Conservation (phyloP, 2,113 vertebrate genomes). For the Neofelis nebulosa region DNA sequence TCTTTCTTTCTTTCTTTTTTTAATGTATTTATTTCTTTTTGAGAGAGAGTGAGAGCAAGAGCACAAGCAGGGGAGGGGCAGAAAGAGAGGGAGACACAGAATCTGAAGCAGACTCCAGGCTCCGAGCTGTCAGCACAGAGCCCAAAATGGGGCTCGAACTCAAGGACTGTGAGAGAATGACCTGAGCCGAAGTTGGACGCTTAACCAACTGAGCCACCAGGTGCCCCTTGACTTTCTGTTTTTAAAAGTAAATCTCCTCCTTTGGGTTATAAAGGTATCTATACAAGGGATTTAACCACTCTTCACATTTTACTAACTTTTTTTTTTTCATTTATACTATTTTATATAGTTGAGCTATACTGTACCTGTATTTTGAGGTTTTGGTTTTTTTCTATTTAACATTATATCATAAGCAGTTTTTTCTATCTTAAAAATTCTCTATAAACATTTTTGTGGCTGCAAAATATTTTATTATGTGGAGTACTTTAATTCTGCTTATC, state of each 20-base stretch:
- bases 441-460: background rate
- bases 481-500: background rate
- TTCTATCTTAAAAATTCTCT: background rate
- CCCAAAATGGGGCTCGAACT: too few relatives aligned
- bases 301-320: constrained; percentile 37
- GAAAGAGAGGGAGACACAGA: too few relatives aligned
- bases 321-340: background rate
- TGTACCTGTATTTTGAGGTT: background rate
- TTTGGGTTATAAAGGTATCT: constrained; percentile 9
- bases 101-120: too few relatives aligned
- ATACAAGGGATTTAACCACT: background rate
- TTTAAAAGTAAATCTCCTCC: constrained; percentile 20
- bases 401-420: constrained; percentile 7
- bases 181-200: too few relatives aligned
- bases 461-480: constrained; percentile 38
- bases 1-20: too few relatives aligned
- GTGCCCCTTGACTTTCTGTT: constrained; percentile 3
- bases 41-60: too few relatives aligned
- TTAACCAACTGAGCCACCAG: too few relatives aligned
- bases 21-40: too few relatives aligned
- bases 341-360: constrained; percentile 1
- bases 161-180: too few relatives aligned
- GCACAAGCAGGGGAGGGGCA: too few relatives aligned
- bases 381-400: constrained; percentile 52
- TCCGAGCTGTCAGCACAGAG: too few relatives aligned